Conservation (phyloP, 2,113 vertebrate species). For the Strigops habroptila region DNA sequence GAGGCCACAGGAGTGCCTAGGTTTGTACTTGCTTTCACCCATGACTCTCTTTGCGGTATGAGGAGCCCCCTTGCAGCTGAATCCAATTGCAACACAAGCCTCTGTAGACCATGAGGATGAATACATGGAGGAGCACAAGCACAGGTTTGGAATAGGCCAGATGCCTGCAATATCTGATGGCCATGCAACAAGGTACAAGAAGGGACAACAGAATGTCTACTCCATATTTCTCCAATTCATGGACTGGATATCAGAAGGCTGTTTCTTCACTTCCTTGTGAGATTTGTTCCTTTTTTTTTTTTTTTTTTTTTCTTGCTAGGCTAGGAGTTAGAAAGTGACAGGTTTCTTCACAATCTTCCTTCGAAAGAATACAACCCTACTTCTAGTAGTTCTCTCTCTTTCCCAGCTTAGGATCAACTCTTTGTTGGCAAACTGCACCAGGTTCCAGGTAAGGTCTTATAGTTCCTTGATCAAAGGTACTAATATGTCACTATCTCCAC, state of each 20-base stretch:
- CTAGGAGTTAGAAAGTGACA: background rate
- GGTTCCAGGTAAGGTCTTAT: background rate
- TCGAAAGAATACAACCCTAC: background rate
- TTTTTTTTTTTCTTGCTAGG: fast-evolving
- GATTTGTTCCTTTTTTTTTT: background rate
- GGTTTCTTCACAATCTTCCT: background rate
- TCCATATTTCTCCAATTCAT: background rate
- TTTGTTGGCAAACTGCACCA: background rate
- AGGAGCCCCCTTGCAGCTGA: background rate
- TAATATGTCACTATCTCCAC: background rate
- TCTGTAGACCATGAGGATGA: background rate
- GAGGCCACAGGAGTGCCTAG: background rate
- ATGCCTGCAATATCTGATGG: background rate
- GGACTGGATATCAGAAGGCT: background rate
- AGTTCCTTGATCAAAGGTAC: background rate
- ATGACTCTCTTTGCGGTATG: background rate
- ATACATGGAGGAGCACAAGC: background rate
- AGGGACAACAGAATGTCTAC: background rate
- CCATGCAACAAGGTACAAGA: background rate
- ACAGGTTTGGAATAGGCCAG: background rate
- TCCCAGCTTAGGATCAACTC: background rate
- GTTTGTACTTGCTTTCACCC: background rate
- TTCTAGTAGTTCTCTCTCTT: background rate
- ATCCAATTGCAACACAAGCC: background rate
- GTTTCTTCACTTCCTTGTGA: background rate